Conservation (phyloP, 2,797 vertebrate genomes). For the Pantherophis alleghaniensis region DNA sequence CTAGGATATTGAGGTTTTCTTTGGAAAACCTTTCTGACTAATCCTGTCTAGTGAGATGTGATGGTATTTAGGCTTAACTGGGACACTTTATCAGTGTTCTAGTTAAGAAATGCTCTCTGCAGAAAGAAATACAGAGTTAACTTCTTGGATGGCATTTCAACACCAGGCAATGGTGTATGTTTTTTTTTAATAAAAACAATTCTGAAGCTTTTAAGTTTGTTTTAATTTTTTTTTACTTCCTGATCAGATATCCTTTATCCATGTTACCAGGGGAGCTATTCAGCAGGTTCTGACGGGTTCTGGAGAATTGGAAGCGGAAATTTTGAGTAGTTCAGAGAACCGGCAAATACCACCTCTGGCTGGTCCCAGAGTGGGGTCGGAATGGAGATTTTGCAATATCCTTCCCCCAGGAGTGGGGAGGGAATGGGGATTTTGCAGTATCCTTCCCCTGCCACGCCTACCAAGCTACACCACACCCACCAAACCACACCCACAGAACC, state of each 20-base stretch:
- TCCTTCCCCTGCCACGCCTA: no score
- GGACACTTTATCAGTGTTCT: background rate
- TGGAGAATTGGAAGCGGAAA: no score
- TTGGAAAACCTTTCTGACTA: background rate
- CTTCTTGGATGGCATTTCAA: background rate
- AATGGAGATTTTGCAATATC: no score
- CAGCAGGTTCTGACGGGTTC: no score
- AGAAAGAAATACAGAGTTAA: background rate
- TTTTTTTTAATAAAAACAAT: background rate
- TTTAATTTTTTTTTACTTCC: background rate
- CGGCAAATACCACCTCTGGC: no score
- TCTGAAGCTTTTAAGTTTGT: background rate
- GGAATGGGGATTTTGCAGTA: no score
- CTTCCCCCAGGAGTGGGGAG: no score
- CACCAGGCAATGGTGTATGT: background rate
- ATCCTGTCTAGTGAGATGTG: background rate
- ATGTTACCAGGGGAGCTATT: background rate
- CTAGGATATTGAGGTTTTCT: background rate
- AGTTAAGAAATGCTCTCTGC: background rate
- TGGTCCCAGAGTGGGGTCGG: no score
- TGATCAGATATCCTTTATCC: background rate
- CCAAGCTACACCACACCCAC: no score
- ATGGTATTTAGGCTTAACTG: background rate
- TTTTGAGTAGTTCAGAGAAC: no score
- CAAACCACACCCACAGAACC: no score